phyloP scores from a whole-genome alignment of 2,797 vertebrate genomes.

The Miichthys miiuy region DNA sequence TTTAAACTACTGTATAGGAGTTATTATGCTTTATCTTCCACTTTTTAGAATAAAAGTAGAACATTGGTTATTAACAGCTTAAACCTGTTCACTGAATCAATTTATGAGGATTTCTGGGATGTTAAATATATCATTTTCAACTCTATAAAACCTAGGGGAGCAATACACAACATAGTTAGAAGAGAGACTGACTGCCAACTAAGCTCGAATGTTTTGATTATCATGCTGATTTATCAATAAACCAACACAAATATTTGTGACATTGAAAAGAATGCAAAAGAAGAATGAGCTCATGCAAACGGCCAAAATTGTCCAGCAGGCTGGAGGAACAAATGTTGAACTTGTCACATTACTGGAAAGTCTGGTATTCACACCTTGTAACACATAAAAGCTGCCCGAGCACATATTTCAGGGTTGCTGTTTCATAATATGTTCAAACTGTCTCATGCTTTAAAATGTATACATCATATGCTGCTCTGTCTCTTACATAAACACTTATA shows the following conservation, averaged over 20 bases:
- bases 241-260: slow-evolving; percentile 15
- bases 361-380: slow-evolving; percentile 7
- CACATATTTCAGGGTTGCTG: slow-evolving; percentile 37
- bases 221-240: neutral
- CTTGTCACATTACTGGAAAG: neutral
- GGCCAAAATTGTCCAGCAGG: neutral
- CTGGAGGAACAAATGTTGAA: too few relatives aligned
- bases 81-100: neutral
- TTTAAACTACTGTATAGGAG: neutral
- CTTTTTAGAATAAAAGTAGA: neutral
- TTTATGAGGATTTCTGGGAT: neutral
- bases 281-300: neutral
- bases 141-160: neutral
- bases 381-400: slow-evolving; percentile 2
- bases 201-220: neutral
- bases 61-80: neutral
- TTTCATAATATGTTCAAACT: neutral
- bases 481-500: neutral
- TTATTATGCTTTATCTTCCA: neutral
- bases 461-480: neutral
- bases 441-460: neutral
- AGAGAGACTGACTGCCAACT: neutral
- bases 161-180: neutral
- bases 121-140: slow-evolving; percentile 5
- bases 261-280: neutral